phyloP scores from a whole-genome alignment of 2,888 invertebrate genomes.

The Ommatoiulus sabulosus region DNA sequence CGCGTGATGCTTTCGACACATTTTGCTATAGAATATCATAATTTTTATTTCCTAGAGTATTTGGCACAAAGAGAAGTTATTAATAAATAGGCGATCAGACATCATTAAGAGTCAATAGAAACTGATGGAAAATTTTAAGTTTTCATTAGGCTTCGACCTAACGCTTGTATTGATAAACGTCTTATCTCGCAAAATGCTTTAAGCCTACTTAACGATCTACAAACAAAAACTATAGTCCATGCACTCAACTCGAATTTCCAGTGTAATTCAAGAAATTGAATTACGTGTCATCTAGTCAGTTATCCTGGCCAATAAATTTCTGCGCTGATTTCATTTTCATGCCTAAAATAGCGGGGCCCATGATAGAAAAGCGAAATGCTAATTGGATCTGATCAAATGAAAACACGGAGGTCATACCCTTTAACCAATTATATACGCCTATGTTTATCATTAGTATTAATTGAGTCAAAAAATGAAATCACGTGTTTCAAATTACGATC shows the following conservation, averaged over 20 bases:
- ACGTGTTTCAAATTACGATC: neutral
- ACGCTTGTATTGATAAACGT: neutral
- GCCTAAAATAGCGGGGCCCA: neutral
- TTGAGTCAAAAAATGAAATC: neutral
- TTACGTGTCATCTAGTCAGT: neutral
- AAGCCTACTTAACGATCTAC: neutral
- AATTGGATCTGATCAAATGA: conserved; percentile 2
- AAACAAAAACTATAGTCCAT: neutral
- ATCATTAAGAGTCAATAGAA: conserved; percentile 6
- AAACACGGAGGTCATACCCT: neutral
- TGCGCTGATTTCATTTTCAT: neutral
- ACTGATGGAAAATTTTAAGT: neutral
- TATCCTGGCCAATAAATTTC: conserved; percentile 7
- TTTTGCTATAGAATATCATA: neutral
- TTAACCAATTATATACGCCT: neutral
- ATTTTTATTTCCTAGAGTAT: neutral
- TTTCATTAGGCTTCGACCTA: neutral
- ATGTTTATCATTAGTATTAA: neutral
- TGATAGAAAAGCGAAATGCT: neutral
- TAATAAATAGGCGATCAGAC: neutral
- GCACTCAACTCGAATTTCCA: conserved; percentile 25
- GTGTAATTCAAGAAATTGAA: conserved; percentile 26
- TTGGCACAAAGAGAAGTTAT: conserved; percentile 1
- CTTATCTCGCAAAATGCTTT: neutral
- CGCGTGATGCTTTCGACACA: neutral